A percentile compares a stretch with the other conserved stretches of the same genome.
Evolutionary conservation across 1,140 invertebrate species (phyloP).

Genomic region (Heliothis virescens): DNA sequence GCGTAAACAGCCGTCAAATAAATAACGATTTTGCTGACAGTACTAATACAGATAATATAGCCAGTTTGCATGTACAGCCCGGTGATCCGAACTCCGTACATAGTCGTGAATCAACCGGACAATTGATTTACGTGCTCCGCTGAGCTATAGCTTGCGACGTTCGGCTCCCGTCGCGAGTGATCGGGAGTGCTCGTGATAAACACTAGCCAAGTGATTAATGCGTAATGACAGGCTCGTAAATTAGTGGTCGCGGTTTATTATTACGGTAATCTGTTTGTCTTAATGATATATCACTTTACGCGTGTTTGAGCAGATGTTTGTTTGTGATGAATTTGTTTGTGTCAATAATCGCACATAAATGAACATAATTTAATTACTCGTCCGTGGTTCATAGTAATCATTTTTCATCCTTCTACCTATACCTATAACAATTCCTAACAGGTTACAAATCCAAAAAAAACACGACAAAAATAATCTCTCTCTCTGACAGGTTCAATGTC

Average conservation of each 20-base stretch:
- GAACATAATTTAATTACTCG: too few species aligned
- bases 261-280: slow-evolving; percentile 1
- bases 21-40: neutral
- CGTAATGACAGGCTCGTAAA: slow-evolving; percentile 11
- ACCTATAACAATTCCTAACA: too few species aligned
- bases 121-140: slow-evolving; percentile 17
- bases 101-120: slow-evolving; percentile 20
- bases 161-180: neutral
- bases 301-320: neutral
- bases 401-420: too few species aligned
- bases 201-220: slow-evolving; percentile 4
- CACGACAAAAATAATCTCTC: neutral
- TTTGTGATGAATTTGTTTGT: neutral
- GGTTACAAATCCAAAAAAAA: too few species aligned
- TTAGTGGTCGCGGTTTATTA: slow-evolving; percentile 16
- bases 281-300: neutral
- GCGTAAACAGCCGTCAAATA: neutral
- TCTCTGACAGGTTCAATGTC: neutral
- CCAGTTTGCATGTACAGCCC: neutral
- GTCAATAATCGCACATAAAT: too few species aligned
- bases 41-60: slow-evolving; percentile 6
- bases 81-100: slow-evolving; percentile 21
- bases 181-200: neutral
- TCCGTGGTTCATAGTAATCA: too few species aligned
- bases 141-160: neutral